Conservation (phyloP, 2,113 vertebrate genomes). For the Corythornis madagascariensis region DNA sequence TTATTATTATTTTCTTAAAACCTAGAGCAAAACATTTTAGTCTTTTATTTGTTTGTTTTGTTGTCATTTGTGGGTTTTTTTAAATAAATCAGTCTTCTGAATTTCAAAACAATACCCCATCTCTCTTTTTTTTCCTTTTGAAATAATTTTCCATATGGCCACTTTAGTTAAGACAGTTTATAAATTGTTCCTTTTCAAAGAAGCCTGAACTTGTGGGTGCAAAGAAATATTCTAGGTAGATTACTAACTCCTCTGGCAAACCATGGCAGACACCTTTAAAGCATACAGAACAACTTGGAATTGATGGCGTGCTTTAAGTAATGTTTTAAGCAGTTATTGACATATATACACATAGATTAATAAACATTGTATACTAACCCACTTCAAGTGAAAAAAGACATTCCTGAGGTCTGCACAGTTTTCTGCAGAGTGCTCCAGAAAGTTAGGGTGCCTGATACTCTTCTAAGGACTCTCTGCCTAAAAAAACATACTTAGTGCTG, state of each 20-base stretch:
- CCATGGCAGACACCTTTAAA: neutral
- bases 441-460: neutral
- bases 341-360: neutral
- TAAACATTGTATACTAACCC: neutral
- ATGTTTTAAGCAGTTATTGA: neutral
- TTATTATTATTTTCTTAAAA: neutral
- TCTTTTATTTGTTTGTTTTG: too few relatives aligned
- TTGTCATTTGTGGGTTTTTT: too few relatives aligned
- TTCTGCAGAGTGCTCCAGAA: neutral
- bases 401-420: neutral
- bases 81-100: neutral
- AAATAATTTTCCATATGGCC: neutral
- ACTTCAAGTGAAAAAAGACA: neutral
- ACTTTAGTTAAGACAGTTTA: neutral
- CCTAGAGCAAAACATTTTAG: neutral
- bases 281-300: neutral
- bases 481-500: neutral
- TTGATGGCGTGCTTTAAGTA: neutral
- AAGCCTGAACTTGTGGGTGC: accelerated
- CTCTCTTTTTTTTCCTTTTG: neutral
- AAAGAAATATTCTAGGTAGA: neutral
- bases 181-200: neutral
- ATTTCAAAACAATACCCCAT: neutral
- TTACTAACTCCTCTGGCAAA: neutral
- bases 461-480: neutral